Conservation (phyloP, 1,140 invertebrate genomes). For the Dermatophagoides farinae region DNA sequence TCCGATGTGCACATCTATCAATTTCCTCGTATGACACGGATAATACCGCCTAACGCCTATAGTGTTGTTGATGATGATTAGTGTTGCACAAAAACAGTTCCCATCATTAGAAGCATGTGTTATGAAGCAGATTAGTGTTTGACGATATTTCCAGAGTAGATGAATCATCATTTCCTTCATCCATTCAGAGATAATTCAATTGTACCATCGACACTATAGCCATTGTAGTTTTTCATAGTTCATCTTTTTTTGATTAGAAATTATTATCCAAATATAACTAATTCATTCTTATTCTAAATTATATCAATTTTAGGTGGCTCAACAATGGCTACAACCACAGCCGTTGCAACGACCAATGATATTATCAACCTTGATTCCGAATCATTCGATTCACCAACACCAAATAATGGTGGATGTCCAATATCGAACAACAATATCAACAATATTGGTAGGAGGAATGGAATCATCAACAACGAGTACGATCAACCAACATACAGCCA, state of each 20-base stretch:
- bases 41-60: background rate
- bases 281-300: background rate
- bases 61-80: background rate
- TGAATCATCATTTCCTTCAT: background rate
- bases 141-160: background rate
- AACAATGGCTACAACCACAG: background rate
- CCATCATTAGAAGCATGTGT: background rate
- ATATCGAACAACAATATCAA: no score
- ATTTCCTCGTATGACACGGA: conserved; percentile 4
- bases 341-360: background rate
- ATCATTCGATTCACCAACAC: background rate
- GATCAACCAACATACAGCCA: no score
- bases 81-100: background rate
- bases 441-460: no score
- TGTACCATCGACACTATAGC: background rate
- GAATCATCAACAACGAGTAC: no score
- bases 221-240: background rate
- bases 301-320: background rate
- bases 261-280: background rate
- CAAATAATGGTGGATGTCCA: background rate
- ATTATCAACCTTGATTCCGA: background rate
- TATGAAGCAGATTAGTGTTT: background rate
- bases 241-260: background rate
- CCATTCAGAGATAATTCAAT: background rate
- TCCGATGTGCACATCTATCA: conserved; percentile 12